Percentiles rank a stretch among this genome's conserved stretches.
Evolutionary conservation across 1,140 invertebrate species (phyloP).

Genomic region (Reticulitermes speratus): DNA sequence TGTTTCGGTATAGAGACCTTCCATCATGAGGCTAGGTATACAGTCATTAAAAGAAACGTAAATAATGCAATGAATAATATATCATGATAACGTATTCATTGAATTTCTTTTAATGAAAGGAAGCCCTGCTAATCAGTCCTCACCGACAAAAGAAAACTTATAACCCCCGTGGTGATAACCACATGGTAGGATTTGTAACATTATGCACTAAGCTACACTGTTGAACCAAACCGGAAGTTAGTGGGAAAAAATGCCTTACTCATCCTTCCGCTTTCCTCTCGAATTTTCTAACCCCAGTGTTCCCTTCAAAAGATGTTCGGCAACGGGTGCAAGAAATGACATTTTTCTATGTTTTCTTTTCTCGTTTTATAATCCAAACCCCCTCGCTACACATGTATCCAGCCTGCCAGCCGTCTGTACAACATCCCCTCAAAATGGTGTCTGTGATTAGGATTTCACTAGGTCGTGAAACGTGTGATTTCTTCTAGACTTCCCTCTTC

Average conservation of each 20-base stretch:
- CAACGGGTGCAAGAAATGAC: not conserved
- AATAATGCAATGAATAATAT: too few species aligned
- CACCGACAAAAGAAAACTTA: too few species aligned
- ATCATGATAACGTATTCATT: too few species aligned
- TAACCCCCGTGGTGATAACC: too few species aligned
- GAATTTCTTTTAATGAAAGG: too few species aligned
- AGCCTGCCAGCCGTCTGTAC: not conserved
- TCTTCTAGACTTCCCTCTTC: not conserved
- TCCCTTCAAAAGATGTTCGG: not conserved
- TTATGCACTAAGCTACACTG: not conserved
- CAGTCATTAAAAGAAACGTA: too few species aligned
- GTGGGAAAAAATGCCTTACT: not conserved
- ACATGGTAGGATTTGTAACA: not conserved
- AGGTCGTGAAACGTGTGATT: not conserved
- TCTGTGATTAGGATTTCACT: constrained; percentile 4
- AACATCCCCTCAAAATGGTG: not conserved
- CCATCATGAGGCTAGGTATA: too few species aligned
- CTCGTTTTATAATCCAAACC: not conserved
- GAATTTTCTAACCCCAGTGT: not conserved
- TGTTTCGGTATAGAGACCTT: too few species aligned
- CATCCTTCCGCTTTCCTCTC: not conserved
- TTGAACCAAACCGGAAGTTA: not conserved
- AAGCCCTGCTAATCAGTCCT: too few species aligned
- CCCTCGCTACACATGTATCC: not conserved
- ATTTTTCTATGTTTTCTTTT: constrained; percentile 9